A percentile compares a stretch with the other conserved stretches of the same genome.
Conservation (phyloP, 2,888 invertebrate genomes). For the Xestobium rufovillosum region DNA sequence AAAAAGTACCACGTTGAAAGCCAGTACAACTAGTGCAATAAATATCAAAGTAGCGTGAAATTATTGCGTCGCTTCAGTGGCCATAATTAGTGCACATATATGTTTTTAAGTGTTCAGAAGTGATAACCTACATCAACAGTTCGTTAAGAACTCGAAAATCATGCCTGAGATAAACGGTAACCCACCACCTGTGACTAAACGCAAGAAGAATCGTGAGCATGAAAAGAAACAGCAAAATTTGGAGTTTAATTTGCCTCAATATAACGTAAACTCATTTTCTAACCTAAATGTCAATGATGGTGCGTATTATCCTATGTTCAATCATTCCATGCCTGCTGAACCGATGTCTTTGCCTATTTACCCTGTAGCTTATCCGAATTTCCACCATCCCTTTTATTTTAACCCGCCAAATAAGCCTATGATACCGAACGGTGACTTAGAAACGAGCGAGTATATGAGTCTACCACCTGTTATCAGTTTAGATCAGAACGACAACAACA, state of each 20-base stretch:
- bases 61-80: no score
- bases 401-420: neutral
- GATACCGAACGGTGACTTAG: constrained; percentile 19
- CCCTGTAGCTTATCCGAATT: constrained; percentile 47
- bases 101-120: no score
- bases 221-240: constrained; percentile 28
- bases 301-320: constrained; percentile 33
- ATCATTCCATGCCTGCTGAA: constrained; percentile 44
- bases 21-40: no score
- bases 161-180: constrained; percentile 41
- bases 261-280: constrained; percentile 29
- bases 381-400: constrained; percentile 10
- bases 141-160: no score
- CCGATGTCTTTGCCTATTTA: constrained; percentile 59
- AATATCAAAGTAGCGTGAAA: no score
- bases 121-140: no score
- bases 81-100: no score
- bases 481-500: constrained; percentile 48
- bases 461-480: constrained; percentile 62
- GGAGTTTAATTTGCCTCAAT: constrained; percentile 20
- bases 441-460: constrained; percentile 53
- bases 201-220: constrained; percentile 40
- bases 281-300: constrained; percentile 31
- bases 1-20: no score
- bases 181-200: constrained; percentile 38